Evolutionary conservation across 2,888 invertebrate genomes (phyloP).

Genomic region (Orgyia antiqua): DNA sequence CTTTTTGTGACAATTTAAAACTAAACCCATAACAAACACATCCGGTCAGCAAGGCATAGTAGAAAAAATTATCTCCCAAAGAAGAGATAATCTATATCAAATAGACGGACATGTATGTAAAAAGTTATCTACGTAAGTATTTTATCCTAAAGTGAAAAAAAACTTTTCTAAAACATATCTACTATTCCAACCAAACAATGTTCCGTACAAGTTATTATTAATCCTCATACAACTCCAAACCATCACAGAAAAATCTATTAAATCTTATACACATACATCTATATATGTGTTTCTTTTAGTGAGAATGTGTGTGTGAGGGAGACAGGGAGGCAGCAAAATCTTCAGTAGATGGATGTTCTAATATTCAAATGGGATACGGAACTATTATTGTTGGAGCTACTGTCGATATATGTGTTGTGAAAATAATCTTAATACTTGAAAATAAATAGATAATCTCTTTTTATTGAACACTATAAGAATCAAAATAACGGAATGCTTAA

Average conservation of each 20-base stretch:
- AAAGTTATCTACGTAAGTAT: too few species aligned
- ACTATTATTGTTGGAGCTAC: constrained; percentile 78
- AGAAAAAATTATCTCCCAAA: too few species aligned
- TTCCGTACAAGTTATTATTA: too few species aligned
- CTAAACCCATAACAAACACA: too few species aligned
- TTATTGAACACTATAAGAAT: constrained; percentile 2
- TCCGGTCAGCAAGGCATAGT: too few species aligned
- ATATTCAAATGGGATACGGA: constrained; percentile 79
- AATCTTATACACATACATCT: constrained; percentile 16
- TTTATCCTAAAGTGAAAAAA: too few species aligned
- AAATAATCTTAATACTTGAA: constrained; percentile 43
- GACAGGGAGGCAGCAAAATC: constrained; percentile 52
- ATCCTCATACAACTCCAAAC: too few species aligned
- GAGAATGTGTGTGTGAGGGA: constrained; percentile 30
- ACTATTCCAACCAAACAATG: too few species aligned
- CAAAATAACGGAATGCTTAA: constrained; percentile 12
- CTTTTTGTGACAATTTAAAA: too few species aligned
- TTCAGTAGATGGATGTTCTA: constrained; percentile 76
- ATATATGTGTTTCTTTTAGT: constrained; percentile 18
- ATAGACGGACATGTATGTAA: too few species aligned
- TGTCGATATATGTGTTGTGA: constrained; percentile 60
- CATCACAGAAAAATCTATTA: constrained; percentile 29
- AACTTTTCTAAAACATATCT: too few species aligned
- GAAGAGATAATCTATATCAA: too few species aligned
- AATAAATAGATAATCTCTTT: neutral